Base-by-base conservation (phyloP, 2,797 vertebrate genomes). In the Glyptemys insculpta region DNA sequence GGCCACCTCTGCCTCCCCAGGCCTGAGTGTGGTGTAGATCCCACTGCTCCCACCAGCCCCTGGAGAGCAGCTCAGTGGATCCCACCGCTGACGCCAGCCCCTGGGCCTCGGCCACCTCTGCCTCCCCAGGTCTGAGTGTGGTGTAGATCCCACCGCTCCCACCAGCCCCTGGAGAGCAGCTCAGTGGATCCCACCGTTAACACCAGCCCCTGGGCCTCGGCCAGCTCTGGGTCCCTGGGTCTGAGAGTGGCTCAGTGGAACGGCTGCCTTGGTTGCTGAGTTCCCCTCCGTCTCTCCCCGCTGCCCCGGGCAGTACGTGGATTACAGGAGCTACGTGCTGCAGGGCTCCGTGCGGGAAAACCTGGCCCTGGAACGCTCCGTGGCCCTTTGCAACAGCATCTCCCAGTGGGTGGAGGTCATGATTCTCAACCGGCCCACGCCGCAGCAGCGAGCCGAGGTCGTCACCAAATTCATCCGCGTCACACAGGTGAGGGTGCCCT, bases 321-420 rank as follows among this genome's bases (percentile, higher is more conserved):
- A 99, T 97, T 99, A 99, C 92, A 98, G 98, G 74, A 99, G 98
- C 97, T 99, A 99, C 25, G 99, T 99, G 91, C 98, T 99, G 84
- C 98, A 98, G 2, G 99, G 99, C 44, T 99, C 99, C 0, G 99
- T 99, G 96, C 95, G 98, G 80, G 99, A 98, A 91, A 99, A 99
- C 96, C 98, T 98, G 0, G 98, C 99, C 3, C 98, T 99, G 96
- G 99, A 99, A 95, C 98, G 98, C 0, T 99, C 99, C 0, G 99
- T 99, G 44, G 98, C 99, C 95, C 98, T 99, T 97, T 99, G 99
- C 80, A 99, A 99, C 15, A 99, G 99, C 0, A 99, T 99, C 53
- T 99, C 99, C 23, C 99, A 99, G 96, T 99, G 99, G 99, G 99
- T 99, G 52, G 99, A 99, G 97, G 98, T 99, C 91, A 99, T 99